These are phyloP conservation scores for Brachyopa scutellaris DNA, from an alignment of 2,888 invertebrate species.

Conservation along the genomic window DNA sequence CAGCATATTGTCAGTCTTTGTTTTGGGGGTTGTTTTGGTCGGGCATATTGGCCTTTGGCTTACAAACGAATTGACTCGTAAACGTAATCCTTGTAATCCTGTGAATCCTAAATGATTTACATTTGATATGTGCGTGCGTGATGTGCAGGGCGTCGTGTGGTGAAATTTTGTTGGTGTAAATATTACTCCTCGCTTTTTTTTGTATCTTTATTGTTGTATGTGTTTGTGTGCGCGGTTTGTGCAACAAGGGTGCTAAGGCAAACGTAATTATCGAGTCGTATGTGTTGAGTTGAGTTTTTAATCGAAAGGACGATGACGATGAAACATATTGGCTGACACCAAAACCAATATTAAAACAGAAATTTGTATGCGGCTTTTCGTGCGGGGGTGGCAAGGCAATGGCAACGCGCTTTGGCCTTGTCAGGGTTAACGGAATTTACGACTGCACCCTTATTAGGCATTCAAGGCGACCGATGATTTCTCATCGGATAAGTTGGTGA, in stretches of 20 bases:
- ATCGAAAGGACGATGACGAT: conserved; percentile 66
- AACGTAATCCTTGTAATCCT: conserved; percentile 72
- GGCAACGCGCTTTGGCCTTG: conserved; percentile 26
- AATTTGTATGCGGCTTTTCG: conserved; percentile 65
- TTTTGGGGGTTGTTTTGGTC: conserved; percentile 43
- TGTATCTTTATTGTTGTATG: background rate
- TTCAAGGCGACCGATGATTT: conserved; percentile 48
- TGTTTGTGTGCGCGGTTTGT: background rate
- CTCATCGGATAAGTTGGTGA: conserved; percentile 30
- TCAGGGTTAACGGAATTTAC: conserved; percentile 64
- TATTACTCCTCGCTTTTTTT: conserved; percentile 25
- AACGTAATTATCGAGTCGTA: conserved; percentile 52
- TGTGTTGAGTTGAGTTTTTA: conserved; percentile 63
- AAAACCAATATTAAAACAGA: conserved; percentile 66
- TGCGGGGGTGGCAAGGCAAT: background rate
- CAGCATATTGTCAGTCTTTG: conserved; percentile 59
- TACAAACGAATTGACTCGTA: conserved; percentile 72
- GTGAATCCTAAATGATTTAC: conserved; percentile 73
- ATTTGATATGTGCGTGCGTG: conserved; percentile 68
- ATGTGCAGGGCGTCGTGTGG: conserved; percentile 39
- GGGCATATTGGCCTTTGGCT: conserved; percentile 68
- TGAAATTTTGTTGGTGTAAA: conserved; percentile 34
- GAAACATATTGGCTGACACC: conserved; percentile 71
- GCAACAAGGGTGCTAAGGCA: conserved; percentile 18
- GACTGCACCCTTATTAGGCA: conserved; percentile 71